Conservation (phyloP, 2,888 invertebrate species). For the Unio delphinus region DNA sequence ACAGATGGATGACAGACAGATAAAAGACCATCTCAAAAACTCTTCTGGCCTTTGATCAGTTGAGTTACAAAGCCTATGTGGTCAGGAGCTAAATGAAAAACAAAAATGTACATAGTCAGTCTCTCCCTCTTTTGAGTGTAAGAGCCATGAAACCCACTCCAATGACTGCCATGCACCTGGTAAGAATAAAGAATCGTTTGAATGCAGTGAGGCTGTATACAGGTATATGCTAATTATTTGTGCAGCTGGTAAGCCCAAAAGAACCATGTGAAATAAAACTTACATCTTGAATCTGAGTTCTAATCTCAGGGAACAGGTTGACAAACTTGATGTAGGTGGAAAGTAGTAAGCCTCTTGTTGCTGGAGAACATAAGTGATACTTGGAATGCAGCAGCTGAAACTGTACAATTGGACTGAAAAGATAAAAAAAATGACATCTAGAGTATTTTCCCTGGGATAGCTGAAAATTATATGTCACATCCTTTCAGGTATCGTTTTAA, state of each 20-base stretch:
- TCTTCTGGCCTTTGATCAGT: too few relatives aligned
- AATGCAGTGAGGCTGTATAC: too few relatives aligned
- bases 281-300: slow-evolving; percentile 94
- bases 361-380: slow-evolving; percentile 97
- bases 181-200: too few relatives aligned
- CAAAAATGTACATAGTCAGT: too few relatives aligned
- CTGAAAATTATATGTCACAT: background rate
- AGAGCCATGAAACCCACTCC: too few relatives aligned
- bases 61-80: too few relatives aligned
- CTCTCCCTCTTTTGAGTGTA: too few relatives aligned
- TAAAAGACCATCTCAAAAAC: too few relatives aligned
- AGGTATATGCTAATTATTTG: too few relatives aligned
- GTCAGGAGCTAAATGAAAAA: too few relatives aligned
- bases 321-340: slow-evolving; percentile 99
- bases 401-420: slow-evolving; percentile 90
- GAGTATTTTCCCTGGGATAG: background rate
- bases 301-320: slow-evolving; percentile 98
- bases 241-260: slow-evolving; percentile 68
- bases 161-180: too few relatives aligned
- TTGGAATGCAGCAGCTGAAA: slow-evolving; percentile 99
- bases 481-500: background rate
- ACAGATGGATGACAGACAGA: too few relatives aligned
- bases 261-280: slow-evolving; percentile 72
- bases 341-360: slow-evolving; percentile 94
- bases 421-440: slow-evolving; percentile 1